Base-by-base conservation (phyloP, 2,797 vertebrate genomes). In the Periparus ater region DNA sequence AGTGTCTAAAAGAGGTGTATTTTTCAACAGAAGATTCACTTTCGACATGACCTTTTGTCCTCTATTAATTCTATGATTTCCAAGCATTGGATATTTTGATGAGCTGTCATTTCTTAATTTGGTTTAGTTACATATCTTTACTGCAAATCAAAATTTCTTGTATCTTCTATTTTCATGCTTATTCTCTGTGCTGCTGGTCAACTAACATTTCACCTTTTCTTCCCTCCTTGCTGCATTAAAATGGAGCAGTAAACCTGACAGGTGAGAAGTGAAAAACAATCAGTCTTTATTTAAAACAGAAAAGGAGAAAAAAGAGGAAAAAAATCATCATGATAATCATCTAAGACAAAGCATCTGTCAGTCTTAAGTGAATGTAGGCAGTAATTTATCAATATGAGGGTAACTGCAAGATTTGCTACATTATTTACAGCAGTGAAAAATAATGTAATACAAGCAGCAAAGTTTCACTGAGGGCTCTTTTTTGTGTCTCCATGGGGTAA, bases 241-340 rank as follows among this genome's bases (percentile, higher is more conserved):
- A 98, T 98, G 99, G 99, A 99, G 98, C 98, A 99, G 99, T 98
- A 99, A 99, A 98, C 99, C 99, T 94, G 99, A 99, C 99, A 99
- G 99, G 99, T 99, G 99, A 99, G 99, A 98, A 96, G 34, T 92
- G 79, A 96, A 97, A 75, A 96, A 66, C 32, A 91, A 89, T 96
- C 65, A 53, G 25, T 68, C 47, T 96, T 85, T 3, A 7, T 90
- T 89, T 84, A 85, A 88, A 66, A 53, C 54, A 73, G 65, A 87
- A 86, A 91, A 44, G 23, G 38, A 85, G n/a, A 61, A 57, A 61
- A 80, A 67, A 58, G 13, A 66, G 8, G 29, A 48, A 60, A 42
- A 48, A 40, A 54, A 3, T 40, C 48, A 71, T 29, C 14, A 6
- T 82, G 61, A 88, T 72, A 93, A 57, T 94, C 51, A 36, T 68